Percentiles rank a stretch among this genome's conserved stretches.
phyloP scores from a whole-genome alignment of 2,113 vertebrate genomes.

The Odontophorus gujanensis region DNA sequence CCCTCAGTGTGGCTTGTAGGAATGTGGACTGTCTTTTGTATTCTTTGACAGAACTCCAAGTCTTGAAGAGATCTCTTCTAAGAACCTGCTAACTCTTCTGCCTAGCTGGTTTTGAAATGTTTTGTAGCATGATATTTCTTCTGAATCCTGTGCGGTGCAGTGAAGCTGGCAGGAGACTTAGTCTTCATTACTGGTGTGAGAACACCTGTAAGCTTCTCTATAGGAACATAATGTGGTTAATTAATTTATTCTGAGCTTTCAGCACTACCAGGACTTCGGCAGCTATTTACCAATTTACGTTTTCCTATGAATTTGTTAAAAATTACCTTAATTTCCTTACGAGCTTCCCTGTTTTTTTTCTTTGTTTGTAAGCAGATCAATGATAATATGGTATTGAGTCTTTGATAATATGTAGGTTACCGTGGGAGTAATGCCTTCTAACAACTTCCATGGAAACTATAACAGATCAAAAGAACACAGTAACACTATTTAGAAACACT shows the following conservation, averaged over 20 bases:
- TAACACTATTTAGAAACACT: no score
- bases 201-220: not conserved
- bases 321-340: not conserved
- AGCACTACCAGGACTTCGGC: not conserved
- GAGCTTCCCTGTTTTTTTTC: not conserved
- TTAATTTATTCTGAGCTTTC: no score
- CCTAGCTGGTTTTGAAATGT: not conserved
- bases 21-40: not conserved
- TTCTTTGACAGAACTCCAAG: not conserved
- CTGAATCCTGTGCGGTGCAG: not conserved
- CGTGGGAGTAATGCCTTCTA: no score
- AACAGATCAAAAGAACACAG: no score
- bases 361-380: not conserved
- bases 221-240: not conserved
- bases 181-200: not conserved
- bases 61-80: not conserved
- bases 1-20: not conserved
- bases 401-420: not conserved
- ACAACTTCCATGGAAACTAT: no score
- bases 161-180: not conserved
- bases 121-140: not conserved
- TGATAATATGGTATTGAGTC: not conserved
- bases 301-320: not conserved
- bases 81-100: not conserved
- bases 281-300: not conserved